A percentile compares a stretch with the other conserved stretches of the same genome.
phyloP scores from a whole-genome alignment of 1,140 invertebrate genomes.

The Nasonia giraulti region DNA sequence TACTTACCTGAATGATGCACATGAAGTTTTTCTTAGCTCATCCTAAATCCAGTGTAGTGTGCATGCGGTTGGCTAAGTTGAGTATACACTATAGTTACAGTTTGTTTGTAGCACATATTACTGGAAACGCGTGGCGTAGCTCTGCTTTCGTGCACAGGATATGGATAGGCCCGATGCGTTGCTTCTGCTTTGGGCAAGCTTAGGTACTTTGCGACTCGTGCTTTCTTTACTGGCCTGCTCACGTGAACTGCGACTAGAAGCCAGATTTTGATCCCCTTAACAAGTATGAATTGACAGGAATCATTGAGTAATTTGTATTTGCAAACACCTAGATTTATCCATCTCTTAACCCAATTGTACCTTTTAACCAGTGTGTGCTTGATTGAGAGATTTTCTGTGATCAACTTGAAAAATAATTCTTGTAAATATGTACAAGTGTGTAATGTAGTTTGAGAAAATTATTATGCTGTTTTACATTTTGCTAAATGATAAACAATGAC shows the following conservation, averaged over 20 bases:
- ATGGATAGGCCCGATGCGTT: conserved; percentile 11
- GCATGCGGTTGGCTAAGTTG: neutral
- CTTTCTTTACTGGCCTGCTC: conserved; percentile 10
- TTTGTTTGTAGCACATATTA: conserved; percentile 4
- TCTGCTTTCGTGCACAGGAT: neutral
- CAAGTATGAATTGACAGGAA: conserved; percentile 28
- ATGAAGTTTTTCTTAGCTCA: neutral
- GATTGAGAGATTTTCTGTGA: neutral
- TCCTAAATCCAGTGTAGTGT: neutral
- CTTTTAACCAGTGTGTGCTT: neutral
- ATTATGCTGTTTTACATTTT: neutral
- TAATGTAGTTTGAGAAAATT: no score
- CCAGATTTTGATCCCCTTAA: conserved; percentile 30
- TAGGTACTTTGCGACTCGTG: conserved; percentile 20
- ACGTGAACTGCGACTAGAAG: neutral
- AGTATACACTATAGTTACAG: neutral
- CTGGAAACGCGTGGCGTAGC: neutral
- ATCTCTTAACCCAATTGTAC: neutral
- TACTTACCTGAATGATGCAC: neutral
- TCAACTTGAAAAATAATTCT: no score
- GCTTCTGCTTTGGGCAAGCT: conserved; percentile 35
- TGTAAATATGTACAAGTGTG: no score
- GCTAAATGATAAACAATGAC: neutral
- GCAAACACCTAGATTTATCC: neutral
- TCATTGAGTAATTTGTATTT: conserved; percentile 22